Percentiles rank a stretch among this genome's conserved stretches.
phyloP scores from a whole-genome alignment of 2,113 vertebrate species.

The Spilogale gracilis region DNA sequence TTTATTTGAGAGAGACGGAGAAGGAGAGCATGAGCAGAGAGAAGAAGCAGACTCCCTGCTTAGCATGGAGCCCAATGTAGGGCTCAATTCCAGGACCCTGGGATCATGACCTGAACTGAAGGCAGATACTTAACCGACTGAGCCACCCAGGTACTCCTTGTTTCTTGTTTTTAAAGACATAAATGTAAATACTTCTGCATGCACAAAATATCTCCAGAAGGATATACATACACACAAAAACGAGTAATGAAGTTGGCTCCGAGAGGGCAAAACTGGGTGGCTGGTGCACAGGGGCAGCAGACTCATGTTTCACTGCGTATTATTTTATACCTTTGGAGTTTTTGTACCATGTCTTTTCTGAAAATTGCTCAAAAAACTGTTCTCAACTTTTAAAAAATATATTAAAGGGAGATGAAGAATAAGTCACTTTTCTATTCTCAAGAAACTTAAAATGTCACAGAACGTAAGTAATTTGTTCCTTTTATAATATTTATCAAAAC shows the following conservation, averaged over 20 bases:
- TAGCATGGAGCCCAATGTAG: not conserved
- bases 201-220: not conserved
- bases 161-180: not conserved
- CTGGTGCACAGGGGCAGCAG: not conserved
- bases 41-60: not conserved
- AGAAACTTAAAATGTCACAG: not conserved
- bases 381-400: constrained; percentile 36
- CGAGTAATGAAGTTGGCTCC: not conserved
- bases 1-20: not conserved
- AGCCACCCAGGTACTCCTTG: not conserved
- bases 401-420: not conserved
- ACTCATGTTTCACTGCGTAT: not conserved
- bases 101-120: not conserved
- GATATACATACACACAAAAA: not conserved
- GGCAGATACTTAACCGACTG: not conserved
- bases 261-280: not conserved
- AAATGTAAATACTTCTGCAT: not conserved
- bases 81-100: not conserved
- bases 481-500: constrained; percentile 19
- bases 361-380: not conserved
- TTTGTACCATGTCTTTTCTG: not conserved
- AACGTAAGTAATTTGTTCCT: not conserved
- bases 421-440: not conserved
- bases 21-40: not conserved
- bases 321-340: constrained; percentile 10